Evolutionary conservation across 2,797 vertebrate genomes (phyloP).

Genomic region (Hypotaenidia philippensis): DNA sequence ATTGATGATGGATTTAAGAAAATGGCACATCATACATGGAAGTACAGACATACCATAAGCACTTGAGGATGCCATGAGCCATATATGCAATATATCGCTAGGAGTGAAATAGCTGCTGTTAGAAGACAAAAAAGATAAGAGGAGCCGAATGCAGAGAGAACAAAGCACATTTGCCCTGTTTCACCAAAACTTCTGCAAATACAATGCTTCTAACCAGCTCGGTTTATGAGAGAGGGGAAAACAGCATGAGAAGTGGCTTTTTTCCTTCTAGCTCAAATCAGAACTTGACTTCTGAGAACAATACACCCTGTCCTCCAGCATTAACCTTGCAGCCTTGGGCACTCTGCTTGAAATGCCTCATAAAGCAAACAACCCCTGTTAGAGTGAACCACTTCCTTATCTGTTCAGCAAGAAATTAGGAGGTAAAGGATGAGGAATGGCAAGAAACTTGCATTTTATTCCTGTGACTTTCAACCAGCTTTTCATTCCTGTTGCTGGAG

Average conservation of each 20-base stretch:
- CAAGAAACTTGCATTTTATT: conserved; percentile 43
- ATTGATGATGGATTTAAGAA: neutral
- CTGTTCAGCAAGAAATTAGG: conserved; percentile 8
- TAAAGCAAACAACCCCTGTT: conserved; percentile 2
- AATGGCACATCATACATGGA: neutral
- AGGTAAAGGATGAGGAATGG: conserved; percentile 3
- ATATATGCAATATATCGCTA: neutral
- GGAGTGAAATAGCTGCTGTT: neutral
- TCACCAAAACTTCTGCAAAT: neutral
- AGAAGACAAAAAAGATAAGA: neutral
- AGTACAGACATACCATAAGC: neutral
- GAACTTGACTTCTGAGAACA: conserved; percentile 8
- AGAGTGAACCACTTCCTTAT: conserved; percentile 25
- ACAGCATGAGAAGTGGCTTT: neutral
- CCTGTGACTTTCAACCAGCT: conserved; percentile 12
- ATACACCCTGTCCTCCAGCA: neutral
- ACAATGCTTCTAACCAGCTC: neutral
- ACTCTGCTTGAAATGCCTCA: neutral
- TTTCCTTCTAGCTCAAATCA: conserved; percentile 41
- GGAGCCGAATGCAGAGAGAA: neutral
- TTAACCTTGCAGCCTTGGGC: conserved; percentile 13
- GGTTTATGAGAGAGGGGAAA: neutral
- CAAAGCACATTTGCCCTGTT: neutral
- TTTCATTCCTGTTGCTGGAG: neutral
- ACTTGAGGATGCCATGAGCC: neutral